A percentile compares a stretch with the other conserved stretches of the same genome.
Conservation (phyloP, 2,888 invertebrate species). For the Dendrolimus houi region DNA sequence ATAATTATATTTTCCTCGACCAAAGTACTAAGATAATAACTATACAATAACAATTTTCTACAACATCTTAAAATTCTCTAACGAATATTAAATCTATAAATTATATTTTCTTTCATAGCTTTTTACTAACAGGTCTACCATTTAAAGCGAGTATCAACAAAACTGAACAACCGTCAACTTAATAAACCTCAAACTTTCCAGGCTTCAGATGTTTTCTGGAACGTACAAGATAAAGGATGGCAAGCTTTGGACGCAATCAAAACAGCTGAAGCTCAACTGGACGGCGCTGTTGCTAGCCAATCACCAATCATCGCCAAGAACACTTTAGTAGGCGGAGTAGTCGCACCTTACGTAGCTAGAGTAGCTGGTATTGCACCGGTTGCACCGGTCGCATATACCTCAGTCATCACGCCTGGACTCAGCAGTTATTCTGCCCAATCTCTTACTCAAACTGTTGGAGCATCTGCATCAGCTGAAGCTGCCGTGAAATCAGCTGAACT, state of each 20-base stretch:
- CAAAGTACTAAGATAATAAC: too few relatives aligned
- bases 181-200: slow-evolving; percentile 25
- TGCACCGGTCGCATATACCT: slow-evolving; percentile 9
- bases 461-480: background rate
- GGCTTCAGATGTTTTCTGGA: slow-evolving; percentile 40
- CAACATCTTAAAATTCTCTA: too few relatives aligned
- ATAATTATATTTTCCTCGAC: too few relatives aligned
- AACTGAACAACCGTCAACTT: background rate
- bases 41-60: too few relatives aligned
- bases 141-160: too few relatives aligned
- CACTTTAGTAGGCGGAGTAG: slow-evolving; percentile 21
- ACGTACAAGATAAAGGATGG: slow-evolving; percentile 57
- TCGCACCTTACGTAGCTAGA: slow-evolving; percentile 13
- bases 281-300: slow-evolving; percentile 41
- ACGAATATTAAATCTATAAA: too few relatives aligned
- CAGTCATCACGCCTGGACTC: slow-evolving; percentile 15
- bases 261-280: slow-evolving; percentile 47
- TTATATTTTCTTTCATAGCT: too few relatives aligned
- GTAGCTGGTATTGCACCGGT: slow-evolving; percentile 9
- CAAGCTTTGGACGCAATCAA: slow-evolving; percentile 50
- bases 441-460: background rate
- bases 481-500: background rate
- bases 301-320: slow-evolving; percentile 33
- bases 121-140: too few relatives aligned
- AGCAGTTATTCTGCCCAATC: background rate